Base-by-base conservation (phyloP, 2,113 vertebrate genomes). In the Rhombomys opimus region DNA sequence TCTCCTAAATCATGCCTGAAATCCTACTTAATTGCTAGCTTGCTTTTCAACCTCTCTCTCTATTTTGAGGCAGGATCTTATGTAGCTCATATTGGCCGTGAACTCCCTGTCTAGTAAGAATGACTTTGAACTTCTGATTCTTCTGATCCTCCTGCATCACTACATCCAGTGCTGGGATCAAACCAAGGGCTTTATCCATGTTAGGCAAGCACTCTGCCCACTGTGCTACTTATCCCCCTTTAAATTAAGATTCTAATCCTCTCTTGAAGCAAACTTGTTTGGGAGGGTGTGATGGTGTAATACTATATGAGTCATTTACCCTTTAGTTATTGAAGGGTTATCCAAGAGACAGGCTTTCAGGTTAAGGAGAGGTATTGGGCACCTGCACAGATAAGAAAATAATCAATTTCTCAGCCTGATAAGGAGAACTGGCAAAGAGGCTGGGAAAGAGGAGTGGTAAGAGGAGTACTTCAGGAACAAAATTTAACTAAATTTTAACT, bases 301-400 rank as follows among this genome's bases (percentile, higher is more conserved):
- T 87, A 35, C 87, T 35, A 18, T 90, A 18, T 92, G 92, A 97
- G 54, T 95, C 90, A 90, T 72, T 78, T 32, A 59, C 50, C 32
- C 59, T 52, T 75, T 38, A 89, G 41, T 78, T 95, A 68, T 82
- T 77, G 73, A 94, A 94, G 27, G 67, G 75, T 87, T 73, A 96
- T 61, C 72, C 72, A 93, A 73, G 82, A 75, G 89, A 30, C 80
- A 46, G 67, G 27, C 81, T 94, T 68, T 97, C 87, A 86, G 94
- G 76, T 89, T 95, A 73, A 67, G 67, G 38, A 88, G 91, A 96
- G 93, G 87, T 63, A 84, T 52, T 46, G 41, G 63, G 90, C 89
- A 57, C 75, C 67, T 63, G n/a, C n/a, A 30, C 90, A 63, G 87
- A 93, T 87, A 91, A 95, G 30, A 35, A 87, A 32, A 93, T 18